A percentile compares a stretch with the other conserved stretches of the same genome.
Conservation (phyloP, 2,888 invertebrate species). For the Diarsia rubi region DNA sequence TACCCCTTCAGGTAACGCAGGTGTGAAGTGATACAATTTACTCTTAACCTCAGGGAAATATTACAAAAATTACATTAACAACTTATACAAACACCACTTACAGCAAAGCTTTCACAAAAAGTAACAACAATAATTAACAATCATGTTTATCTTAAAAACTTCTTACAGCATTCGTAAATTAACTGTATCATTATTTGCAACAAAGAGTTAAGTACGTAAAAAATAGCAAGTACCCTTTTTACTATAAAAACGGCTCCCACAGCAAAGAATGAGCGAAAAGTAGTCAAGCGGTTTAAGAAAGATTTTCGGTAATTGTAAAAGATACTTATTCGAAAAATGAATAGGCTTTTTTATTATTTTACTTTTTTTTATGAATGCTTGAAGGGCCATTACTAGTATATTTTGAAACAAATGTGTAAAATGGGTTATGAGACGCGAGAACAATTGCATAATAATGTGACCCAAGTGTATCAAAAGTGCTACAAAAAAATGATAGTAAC, state of each 20-base stretch:
- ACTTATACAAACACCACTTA: neutral
- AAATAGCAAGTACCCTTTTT: neutral
- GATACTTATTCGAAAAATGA: too few species aligned
- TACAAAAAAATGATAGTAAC: neutral
- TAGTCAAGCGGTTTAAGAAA: too few species aligned
- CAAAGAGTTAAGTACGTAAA: conserved; percentile 27
- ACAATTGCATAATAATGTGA: neutral
- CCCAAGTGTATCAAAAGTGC: neutral
- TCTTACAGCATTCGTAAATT: conserved; percentile 15
- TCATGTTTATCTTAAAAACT: conserved; percentile 17
- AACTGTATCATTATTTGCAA: conserved; percentile 13
- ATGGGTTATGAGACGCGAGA: neutral
- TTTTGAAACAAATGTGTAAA: neutral
- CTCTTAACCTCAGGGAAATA: neutral
- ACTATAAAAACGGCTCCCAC: conserved; percentile 16
- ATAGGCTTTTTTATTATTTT: too few species aligned
- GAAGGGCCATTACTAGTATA: neutral
- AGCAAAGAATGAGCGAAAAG: neutral
- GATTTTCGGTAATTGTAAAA: too few species aligned
- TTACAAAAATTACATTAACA: conserved; percentile 24
- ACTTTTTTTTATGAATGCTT: too few species aligned
- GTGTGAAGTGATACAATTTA: neutral
- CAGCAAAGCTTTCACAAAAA: conserved; percentile 14
- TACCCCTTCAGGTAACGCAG: too few species aligned
- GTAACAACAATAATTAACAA: conserved; percentile 2